These are phyloP conservation scores for Luehdorfia chinensis DNA, from an alignment of 1,140 invertebrate species.

Conservation along the genomic window DNA sequence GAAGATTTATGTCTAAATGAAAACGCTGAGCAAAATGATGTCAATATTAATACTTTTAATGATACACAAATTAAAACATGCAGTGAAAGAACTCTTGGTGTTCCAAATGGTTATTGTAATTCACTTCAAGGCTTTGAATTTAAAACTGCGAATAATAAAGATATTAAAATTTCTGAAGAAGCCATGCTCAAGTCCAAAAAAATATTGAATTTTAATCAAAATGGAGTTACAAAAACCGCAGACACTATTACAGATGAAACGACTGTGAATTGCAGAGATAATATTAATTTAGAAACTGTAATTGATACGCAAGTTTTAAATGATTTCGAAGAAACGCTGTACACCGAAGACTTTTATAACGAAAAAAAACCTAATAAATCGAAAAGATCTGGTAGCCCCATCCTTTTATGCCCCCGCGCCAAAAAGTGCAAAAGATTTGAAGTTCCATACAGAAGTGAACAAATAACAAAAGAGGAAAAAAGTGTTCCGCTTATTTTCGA, in stretches of 20 bases:
- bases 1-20: slow-evolving; percentile 11
- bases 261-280: background rate
- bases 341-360: slow-evolving; percentile 54
- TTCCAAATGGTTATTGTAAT: background rate
- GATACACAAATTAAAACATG: background rate
- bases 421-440: slow-evolving; percentile 58
- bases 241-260: background rate
- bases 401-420: slow-evolving; percentile 52
- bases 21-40: background rate
- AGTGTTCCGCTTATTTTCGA: slow-evolving; percentile 1
- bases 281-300: slow-evolving; percentile 31
- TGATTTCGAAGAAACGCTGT: slow-evolving; percentile 53
- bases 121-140: slow-evolving; percentile 15
- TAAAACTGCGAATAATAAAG: slow-evolving; percentile 31
- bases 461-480: slow-evolving; percentile 18
- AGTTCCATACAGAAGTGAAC: slow-evolving; percentile 35
- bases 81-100: background rate
- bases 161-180: slow-evolving; percentile 39
- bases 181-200: slow-evolving; percentile 51
- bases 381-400: slow-evolving; percentile 66
- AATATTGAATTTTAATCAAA: slow-evolving; percentile 28
- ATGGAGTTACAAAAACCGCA: slow-evolving; percentile 1
- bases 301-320: slow-evolving; percentile 55
- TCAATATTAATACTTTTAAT: background rate
- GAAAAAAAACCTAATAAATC: slow-evolving; percentile 26